A percentile compares a stretch with the other conserved stretches of the same genome.
These are phyloP conservation scores for Himalopsyche anomala DNA, from an alignment of 2,888 invertebrate species.

Conservation along the genomic window DNA sequence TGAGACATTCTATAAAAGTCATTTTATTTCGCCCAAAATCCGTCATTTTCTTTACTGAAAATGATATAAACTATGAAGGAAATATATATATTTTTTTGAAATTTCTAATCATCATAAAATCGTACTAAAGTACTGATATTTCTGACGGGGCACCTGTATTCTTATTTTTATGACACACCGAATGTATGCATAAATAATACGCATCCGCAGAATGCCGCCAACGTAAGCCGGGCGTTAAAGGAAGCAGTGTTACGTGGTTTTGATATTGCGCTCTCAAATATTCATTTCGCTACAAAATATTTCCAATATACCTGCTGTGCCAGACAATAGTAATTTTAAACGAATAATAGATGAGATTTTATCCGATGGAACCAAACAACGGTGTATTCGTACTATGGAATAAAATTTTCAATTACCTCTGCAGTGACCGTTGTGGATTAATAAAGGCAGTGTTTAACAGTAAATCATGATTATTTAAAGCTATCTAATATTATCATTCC, in stretches of 20 bases:
- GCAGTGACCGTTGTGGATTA: not conserved
- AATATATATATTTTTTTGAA: too few relatives aligned
- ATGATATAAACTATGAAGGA: too few relatives aligned
- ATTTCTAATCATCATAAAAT: slow-evolving; percentile 8
- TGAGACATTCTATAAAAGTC: too few relatives aligned
- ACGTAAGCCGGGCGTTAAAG: not conserved
- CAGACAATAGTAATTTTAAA: not conserved
- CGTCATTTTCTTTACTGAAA: too few relatives aligned
- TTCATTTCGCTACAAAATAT: slow-evolving; percentile 6
- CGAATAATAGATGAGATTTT: slow-evolving; percentile 1
- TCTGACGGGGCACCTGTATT: slow-evolving; percentile 25
- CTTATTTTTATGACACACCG: not conserved
- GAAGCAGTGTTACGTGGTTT: slow-evolving; percentile 15
- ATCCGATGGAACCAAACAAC: not conserved
- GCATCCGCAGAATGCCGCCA: not conserved
- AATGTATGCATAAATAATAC: slow-evolving; percentile 17
- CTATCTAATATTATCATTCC: too few relatives aligned
- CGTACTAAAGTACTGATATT: not conserved
- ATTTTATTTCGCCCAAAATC: too few relatives aligned
- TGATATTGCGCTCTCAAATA: not conserved
- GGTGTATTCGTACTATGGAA: not conserved
- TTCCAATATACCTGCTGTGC: not conserved
- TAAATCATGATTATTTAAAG: too few relatives aligned
- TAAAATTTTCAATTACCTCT: not conserved
- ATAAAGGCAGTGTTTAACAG: too few relatives aligned